Base-by-base conservation (phyloP, 2,797 vertebrate species). In the Furcifer pardalis region DNA sequence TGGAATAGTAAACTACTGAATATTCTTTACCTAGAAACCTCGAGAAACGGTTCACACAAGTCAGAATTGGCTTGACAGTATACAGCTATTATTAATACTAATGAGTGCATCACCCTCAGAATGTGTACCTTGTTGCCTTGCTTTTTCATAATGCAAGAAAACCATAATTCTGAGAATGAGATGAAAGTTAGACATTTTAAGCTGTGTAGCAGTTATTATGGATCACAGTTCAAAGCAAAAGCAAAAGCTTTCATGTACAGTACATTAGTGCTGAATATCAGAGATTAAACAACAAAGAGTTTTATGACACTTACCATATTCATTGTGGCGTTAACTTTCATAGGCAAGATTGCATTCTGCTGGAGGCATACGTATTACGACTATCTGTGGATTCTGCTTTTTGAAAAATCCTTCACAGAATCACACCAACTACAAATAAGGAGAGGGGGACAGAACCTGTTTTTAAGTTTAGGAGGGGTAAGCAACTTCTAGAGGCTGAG, bases 141-240 rank as follows among this genome's bases (percentile, higher is more conserved):
- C 63, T n/a, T 74, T 72, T 60, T 79, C 27, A 13, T 52, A 84
- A 62, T 27, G 40, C 25, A 32, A 35, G 25, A 40, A 59, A 60
- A 44, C 46, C 52, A 60, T 59, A 77, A 77, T 83, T 83, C 49
- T 69, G 49, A 68, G n/a, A 77, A 77, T 84, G 80, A 74, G 59
- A 73, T 46, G 40, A 74, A 56, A 44, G 37, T 35, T 42, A 49
- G 71, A 25, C 27, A 42, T 35, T 42, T 32, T 82, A 82, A 63
- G 72, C 40, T 40, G 27, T n/a, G 37, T 52, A 68, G 40, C 32
- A 56, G 49, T 69, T 83, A 56, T 66, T 68, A 25, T 32, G 62
- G 46, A 15, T 77, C 74, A 83, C 21, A 59, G 63, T 68, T 68
- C 62, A 77, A 56, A 42, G 35, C 35, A 44, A 56, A 77, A 56